Conservation (phyloP, 2,888 invertebrate species). For the Pristionchus arcanus region DNA sequence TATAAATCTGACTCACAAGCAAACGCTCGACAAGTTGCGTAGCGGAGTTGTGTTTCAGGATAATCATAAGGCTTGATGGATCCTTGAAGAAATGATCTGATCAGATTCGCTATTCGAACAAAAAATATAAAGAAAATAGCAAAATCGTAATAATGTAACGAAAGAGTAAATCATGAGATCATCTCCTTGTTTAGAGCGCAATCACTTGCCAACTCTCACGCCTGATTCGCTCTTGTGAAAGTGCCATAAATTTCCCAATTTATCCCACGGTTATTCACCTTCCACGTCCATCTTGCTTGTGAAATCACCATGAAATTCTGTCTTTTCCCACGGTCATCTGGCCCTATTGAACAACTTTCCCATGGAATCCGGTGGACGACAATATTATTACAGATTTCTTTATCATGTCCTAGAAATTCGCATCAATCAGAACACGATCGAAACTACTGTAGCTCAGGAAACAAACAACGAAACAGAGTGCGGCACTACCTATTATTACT, state of each 20-base stretch:
- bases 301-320: background rate
- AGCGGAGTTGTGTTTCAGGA: no score
- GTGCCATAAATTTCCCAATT: background rate
- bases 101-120: no score
- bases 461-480: slow-evolving; percentile 15
- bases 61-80: no score
- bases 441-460: slow-evolving; percentile 24
- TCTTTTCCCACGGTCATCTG: background rate
- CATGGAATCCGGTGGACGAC: background rate
- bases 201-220: background rate
- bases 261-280: background rate
- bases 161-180: no score
- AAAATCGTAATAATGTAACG: no score
- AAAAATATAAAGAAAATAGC: no score
- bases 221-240: background rate
- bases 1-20: no score
- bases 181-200: no score
- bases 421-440: background rate
- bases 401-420: slow-evolving; percentile 13
- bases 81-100: no score
- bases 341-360: background rate
- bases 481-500: slow-evolving; percentile 3
- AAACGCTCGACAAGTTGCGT: no score
- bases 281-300: background rate
- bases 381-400: background rate